Percentiles rank a stretch among this genome's conserved stretches.
Evolutionary conservation across 2,888 invertebrate genomes (phyloP).

Genomic region (Galeopsomyia nigrocyanea): DNA sequence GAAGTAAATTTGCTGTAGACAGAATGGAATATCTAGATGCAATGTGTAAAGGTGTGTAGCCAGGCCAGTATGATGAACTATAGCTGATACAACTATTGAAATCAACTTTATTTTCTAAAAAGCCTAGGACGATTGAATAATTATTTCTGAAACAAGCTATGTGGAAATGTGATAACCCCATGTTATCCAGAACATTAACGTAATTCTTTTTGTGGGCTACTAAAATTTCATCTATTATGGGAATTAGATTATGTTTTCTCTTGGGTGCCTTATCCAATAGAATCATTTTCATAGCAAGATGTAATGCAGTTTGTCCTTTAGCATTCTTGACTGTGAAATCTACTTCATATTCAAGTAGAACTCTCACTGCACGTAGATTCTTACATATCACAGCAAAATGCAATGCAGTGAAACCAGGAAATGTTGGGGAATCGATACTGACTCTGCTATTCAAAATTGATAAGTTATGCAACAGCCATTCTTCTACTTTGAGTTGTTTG

Average conservation of each 20-base stretch:
- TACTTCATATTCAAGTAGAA: background rate
- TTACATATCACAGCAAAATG: slow-evolving; percentile 24
- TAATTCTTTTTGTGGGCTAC: too few species aligned
- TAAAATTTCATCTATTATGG: slow-evolving; percentile 6
- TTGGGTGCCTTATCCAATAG: background rate
- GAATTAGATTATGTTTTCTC: background rate
- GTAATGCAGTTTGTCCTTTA: slow-evolving; percentile 26
- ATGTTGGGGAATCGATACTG: background rate
- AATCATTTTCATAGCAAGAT: slow-evolving; percentile 24
- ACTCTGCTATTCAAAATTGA: slow-evolving; percentile 10
- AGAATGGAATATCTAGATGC: background rate
- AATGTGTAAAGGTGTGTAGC: slow-evolving; percentile 18
- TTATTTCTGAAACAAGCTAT: slow-evolving; percentile 13
- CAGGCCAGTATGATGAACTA: slow-evolving; percentile 18
- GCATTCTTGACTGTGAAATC: slow-evolving; percentile 11
- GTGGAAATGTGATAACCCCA: slow-evolving; percentile 23
- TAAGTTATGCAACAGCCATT: slow-evolving; percentile 16
- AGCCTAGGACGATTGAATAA: background rate
- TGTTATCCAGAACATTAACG: background rate
- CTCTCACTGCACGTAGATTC: background rate
- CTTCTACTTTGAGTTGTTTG: background rate
- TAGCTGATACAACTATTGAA: background rate
- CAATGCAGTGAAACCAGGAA: slow-evolving; percentile 16
- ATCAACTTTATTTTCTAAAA: background rate
- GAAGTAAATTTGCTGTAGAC: background rate